Conservation (phyloP, 1,140 invertebrate genomes). For the Pseudoatta argentina region DNA sequence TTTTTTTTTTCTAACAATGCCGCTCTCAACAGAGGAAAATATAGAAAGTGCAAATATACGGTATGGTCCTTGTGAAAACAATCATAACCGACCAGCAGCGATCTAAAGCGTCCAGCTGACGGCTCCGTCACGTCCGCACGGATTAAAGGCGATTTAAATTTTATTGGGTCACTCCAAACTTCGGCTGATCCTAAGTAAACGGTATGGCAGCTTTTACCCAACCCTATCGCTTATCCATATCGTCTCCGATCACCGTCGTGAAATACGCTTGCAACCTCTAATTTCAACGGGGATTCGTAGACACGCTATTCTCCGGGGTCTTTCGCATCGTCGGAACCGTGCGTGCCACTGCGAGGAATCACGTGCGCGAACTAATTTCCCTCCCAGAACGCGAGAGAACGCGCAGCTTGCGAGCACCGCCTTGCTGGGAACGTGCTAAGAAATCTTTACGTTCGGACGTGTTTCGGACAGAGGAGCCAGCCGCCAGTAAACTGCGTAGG, state of each 20-base stretch:
- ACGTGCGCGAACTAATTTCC: constrained; percentile 81
- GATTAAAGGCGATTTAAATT: constrained; percentile 59
- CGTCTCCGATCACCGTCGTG: not conserved
- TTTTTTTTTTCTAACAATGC: not conserved
- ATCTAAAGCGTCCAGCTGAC: constrained; percentile 36
- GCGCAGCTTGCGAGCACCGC: constrained; percentile 48
- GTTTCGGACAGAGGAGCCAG: not conserved
- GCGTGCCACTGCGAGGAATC: constrained; percentile 79
- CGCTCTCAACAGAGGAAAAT: not conserved
- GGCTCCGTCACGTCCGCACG: constrained; percentile 36
- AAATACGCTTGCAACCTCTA: constrained; percentile 12
- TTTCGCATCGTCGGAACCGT: constrained; percentile 59
- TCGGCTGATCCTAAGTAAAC: constrained; percentile 50
- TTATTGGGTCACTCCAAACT: constrained; percentile 54
- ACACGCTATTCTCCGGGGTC: constrained; percentile 37
- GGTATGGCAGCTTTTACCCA: constrained; percentile 34
- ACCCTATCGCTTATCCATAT: constrained; percentile 40
- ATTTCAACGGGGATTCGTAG: constrained; percentile 25
- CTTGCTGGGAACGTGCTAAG: constrained; percentile 68
- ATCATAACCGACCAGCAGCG: constrained; percentile 14
- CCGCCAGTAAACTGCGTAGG: no score
- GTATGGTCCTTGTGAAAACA: constrained; percentile 1
- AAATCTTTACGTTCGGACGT: constrained; percentile 66
- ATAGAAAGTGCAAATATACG: not conserved
- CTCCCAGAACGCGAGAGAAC: constrained; percentile 69